Evolutionary conservation across 2,797 vertebrate species (phyloP).

Genomic region (Morelia viridis): DNA sequence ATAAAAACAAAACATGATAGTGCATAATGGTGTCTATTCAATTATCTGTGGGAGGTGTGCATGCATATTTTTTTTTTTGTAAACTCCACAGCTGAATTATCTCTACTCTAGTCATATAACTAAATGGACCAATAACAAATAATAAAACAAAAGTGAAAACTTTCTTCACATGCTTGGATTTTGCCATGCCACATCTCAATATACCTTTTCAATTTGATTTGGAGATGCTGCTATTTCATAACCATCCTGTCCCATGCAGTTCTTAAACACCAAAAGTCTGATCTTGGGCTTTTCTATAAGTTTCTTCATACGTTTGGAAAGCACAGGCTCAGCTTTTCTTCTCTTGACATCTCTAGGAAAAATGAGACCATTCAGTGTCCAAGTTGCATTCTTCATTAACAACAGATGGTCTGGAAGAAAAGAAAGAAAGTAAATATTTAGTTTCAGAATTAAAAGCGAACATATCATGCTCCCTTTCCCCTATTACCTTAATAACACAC

Average conservation of each 20-base stretch:
- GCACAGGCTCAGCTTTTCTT: constrained; percentile 56
- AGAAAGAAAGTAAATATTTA: constrained; percentile 71
- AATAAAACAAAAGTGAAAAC: neutral
- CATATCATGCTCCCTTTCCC: constrained; percentile 46
- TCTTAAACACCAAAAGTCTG: constrained; percentile 64
- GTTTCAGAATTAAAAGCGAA: constrained; percentile 66
- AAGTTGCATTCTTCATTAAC: constrained; percentile 68
- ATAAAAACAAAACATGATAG: neutral
- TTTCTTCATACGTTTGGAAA: constrained; percentile 54
- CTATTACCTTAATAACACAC: constrained; percentile 61
- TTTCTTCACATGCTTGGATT: neutral
- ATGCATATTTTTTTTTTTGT: neutral
- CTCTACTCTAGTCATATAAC: neutral
- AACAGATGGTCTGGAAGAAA: constrained; percentile 74
- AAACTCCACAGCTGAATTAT: constrained; percentile 8
- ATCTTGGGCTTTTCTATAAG: constrained; percentile 50
- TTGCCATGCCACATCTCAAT: constrained; percentile 20
- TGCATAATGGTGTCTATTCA: neutral
- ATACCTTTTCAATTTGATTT: constrained; percentile 65
- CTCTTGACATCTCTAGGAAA: constrained; percentile 59
- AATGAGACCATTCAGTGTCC: constrained; percentile 62
- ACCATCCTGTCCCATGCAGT: constrained; percentile 49
- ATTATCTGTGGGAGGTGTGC: neutral
- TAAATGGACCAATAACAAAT: neutral
- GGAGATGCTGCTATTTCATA: constrained; percentile 47